phyloP scores from a whole-genome alignment of 1,140 invertebrate genomes.

The Mya arenaria region DNA sequence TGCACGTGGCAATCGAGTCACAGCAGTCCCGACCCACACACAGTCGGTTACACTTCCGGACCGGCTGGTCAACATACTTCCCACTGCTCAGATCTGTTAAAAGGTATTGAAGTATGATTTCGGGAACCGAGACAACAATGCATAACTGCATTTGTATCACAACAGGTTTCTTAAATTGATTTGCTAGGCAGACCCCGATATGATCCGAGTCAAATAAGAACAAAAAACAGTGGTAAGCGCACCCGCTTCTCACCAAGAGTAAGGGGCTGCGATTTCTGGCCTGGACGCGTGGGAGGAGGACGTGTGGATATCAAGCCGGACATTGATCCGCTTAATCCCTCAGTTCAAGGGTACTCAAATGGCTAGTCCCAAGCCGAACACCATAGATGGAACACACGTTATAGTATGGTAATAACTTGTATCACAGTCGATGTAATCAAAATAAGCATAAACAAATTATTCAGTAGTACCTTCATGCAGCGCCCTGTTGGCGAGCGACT shows the following conservation, averaged over 20 bases:
- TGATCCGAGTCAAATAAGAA: neutral
- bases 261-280: neutral
- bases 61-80: slow-evolving; percentile 82
- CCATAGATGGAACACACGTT: neutral
- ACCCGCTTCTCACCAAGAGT: too few relatives aligned
- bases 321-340: neutral
- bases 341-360: neutral
- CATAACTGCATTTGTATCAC: neutral
- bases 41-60: slow-evolving; percentile 83
- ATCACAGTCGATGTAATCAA: neutral
- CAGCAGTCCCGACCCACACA: slow-evolving; percentile 84
- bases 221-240: neutral
- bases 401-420: neutral
- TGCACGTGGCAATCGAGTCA: slow-evolving; percentile 84
- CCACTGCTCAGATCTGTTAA: slow-evolving; percentile 85
- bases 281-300: neutral
- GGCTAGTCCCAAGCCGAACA: neutral
- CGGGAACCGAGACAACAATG: neutral
- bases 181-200: neutral
- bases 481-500: slow-evolving; percentile 86
- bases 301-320: neutral
- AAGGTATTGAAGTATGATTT: neutral
- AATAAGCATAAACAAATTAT: neutral
- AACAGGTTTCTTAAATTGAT: neutral
- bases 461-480: slow-evolving; percentile 85